Evolutionary conservation across 2,888 invertebrate genomes (phyloP), one percentile per base, ranked within the genome.

Genomic region (Ormyrus labotus): DNA sequence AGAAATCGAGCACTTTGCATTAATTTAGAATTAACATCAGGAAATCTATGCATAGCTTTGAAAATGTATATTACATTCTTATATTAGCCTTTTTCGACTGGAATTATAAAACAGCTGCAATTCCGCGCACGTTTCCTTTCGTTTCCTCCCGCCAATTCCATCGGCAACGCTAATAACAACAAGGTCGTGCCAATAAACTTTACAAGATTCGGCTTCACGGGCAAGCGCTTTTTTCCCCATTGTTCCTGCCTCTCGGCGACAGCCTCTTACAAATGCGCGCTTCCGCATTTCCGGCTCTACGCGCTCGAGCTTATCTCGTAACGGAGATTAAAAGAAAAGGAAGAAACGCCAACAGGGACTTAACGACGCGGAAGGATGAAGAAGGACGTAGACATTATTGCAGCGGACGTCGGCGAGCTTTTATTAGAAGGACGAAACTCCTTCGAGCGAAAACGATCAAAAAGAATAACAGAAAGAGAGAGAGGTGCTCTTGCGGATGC

Each of bases 311-410:
- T 80, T 80, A 82, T 74, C 73, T 71, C 74, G 73, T 71, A 73
- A 74, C 63, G 68, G 69, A 78, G 78, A 81, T 79, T 81, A 81
- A 78, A 63, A 78, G 69, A 77, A 78, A 13, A 78, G 47, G 68
- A 73, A 50, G 65, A 34, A 13, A 48, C n/a, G 6, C 7, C 7
- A 45, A 34, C 58, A 61, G 47, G 50, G 47, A 51, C 57, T 57
- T 48, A 64, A 57, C 53, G 47, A 51, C 9, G 51, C 45, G 11
- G 64, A 61, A 68, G 19, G 45, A 55, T n/a, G 50, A 13, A 68
- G 10, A n/a, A 76, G 64, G 50, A 63, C 60, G 65, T 80, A 71
- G 75, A 64, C 78, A 78, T 81, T 79, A 70, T 79, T 80, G 72
- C 75, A 81, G 65, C 57, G 67, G 80, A 57, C 65, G n/a, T 69